Evolutionary conservation across 2,888 invertebrate genomes (phyloP), one percentile per base, ranked within the genome.

Genomic region (Synergus japonicus): DNA sequence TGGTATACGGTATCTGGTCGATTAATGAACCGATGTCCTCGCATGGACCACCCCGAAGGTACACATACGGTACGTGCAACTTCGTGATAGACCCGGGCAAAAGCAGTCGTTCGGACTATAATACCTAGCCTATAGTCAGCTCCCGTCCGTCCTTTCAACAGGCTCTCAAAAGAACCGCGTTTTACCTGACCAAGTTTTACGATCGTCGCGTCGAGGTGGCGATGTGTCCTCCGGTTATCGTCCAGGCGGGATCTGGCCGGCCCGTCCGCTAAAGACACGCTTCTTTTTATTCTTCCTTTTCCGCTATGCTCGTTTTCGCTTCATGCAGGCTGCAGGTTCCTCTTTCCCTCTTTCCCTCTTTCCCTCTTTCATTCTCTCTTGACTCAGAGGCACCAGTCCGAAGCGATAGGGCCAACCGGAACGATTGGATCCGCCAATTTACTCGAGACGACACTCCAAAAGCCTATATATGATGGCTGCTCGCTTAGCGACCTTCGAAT

Each of bases 161-260:
- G 83, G 78, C 81, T 83, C 85, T 87, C 88, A 90, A 90, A 91
- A 89, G 89, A 83, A 86, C 90, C 91, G 91, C 90, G 86, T 87
- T 90, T 90, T 91, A 91, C 91, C 91, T 91, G 91, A 84, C 88
- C 89, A 89, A 91, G 90, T 92, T 92, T 92, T 92, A 92, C 91
- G 92, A 92, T 91, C 91, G 90, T 90, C 91, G 91, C 90, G 90
- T 85, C 91, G 89, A 92, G 92, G 91, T 91, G 91, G 91, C 91
- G 91, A 91, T 91, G 92, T 91, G 91, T 91, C 91, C 91, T 87
- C 88, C 86, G 88, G 89, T 91, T 92, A 92, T 92, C 92, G 83
- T 79, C 64, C 78, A 79, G 86, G 86, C 90, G 89, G 90, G 89
- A 91, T 91, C 91, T 91, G 84, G 81, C 85, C 86, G 81, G 85